Conservation (phyloP, 2,113 vertebrate genomes). For the Chaenocephalus aceratus region DNA sequence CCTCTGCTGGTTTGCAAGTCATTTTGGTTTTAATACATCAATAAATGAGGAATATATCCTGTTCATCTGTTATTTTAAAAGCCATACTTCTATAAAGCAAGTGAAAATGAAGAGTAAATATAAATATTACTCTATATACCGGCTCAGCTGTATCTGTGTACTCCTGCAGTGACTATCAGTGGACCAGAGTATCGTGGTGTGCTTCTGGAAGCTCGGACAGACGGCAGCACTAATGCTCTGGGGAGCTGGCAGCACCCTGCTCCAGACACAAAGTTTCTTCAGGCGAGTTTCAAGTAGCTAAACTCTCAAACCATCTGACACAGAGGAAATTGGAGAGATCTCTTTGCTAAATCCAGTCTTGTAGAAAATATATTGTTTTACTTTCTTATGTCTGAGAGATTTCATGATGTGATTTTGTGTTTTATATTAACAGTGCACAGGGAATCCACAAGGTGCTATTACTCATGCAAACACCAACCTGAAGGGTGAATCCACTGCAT, state of each 20-base stretch:
- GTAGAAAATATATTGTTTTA: neutral
- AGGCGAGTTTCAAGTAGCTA: conserved; percentile 30
- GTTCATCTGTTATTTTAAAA: neutral
- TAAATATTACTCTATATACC: too few relatives aligned
- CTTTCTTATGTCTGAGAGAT: neutral
- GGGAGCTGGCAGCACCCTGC: conserved; percentile 77
- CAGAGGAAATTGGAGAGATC: neutral
- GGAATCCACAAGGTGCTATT: conserved; percentile 48
- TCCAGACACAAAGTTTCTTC: conserved; percentile 70
- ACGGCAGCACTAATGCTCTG: conserved; percentile 36
- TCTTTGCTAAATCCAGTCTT: neutral
- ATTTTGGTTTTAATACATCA: neutral
- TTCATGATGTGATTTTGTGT: neutral
- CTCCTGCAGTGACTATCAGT: conserved; percentile 74
- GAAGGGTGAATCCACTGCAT: conserved; percentile 59
- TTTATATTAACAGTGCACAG: conserved; percentile 42
- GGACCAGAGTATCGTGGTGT: conserved; percentile 77
- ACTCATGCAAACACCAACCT: conserved; percentile 67
- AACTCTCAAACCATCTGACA: neutral
- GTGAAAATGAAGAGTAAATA: too few relatives aligned
- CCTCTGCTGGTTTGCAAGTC: neutral
- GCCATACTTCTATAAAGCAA: neutral
- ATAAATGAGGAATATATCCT: neutral
- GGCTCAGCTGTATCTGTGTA: neutral
- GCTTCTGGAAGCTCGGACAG: conserved; percentile 72